A percentile compares a stretch with the other conserved stretches of the same genome.
Evolutionary conservation across 2,113 vertebrate species (phyloP).

Genomic region (Mesocricetus auratus): DNA sequence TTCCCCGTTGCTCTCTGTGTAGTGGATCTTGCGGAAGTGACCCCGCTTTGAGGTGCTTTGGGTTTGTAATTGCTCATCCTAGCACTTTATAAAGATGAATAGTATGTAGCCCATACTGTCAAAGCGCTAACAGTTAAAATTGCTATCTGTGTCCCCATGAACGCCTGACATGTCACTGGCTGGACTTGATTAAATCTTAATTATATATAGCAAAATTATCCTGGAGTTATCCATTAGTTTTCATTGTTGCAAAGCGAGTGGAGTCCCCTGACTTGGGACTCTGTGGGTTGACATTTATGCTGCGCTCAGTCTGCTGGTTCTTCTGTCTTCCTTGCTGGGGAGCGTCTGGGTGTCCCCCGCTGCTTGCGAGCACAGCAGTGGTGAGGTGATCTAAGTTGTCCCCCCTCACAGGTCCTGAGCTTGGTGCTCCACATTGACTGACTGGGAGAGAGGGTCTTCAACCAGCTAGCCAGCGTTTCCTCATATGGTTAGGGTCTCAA

Average conservation of each 20-base stretch:
- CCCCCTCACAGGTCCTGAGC: background rate
- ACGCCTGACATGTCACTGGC: background rate
- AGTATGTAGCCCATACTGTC: background rate
- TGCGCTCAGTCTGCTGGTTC: background rate
- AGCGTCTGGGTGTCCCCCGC: background rate
- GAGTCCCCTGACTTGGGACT: background rate
- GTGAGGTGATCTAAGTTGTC: background rate
- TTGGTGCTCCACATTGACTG: background rate
- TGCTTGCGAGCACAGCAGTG: background rate
- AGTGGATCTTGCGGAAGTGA: background rate
- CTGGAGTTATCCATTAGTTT: background rate
- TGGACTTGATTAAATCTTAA: background rate
- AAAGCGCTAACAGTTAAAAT: slow-evolving; percentile 1
- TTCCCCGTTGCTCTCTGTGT: background rate
- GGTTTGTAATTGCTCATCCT: slow-evolving; percentile 1
- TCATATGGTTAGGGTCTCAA: background rate
- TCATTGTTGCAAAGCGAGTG: background rate
- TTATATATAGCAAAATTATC: background rate
- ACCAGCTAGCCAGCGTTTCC: background rate
- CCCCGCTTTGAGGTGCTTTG: background rate
- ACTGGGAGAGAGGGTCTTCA: background rate
- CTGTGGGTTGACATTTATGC: background rate
- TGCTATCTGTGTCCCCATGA: background rate
- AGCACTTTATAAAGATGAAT: background rate
- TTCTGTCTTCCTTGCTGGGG: background rate